Base-by-base conservation (phyloP, 2,113 vertebrate genomes). In the Gadus macrocephalus region DNA sequence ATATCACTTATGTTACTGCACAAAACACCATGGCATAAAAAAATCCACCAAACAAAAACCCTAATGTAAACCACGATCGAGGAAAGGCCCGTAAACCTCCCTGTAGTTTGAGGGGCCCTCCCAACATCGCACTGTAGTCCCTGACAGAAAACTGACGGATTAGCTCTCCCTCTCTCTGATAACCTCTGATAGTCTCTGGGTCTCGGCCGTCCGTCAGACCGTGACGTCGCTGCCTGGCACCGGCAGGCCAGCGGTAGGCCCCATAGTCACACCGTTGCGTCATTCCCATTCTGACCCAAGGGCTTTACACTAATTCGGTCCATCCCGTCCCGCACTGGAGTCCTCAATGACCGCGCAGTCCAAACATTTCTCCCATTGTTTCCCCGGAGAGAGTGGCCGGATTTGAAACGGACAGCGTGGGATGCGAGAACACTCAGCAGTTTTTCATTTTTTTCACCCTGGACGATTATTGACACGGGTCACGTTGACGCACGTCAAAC, bases 341-440 rank as follows among this genome's bases (percentile, higher is more conserved):
- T 63, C 9, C 77, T 90, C 88, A 91, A 88, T 89, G 83, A 82
- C 75, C 77, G 68, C 64, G 76, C 81, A 81, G 78, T 78, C 80
- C 81, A 82, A 88, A 86, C 80, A 89, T 86, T 88, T 88, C 76
- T 81, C 76, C 81, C 78, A 78, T 90, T 90, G 86, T 90, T 89
- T 74, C 79, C 77, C n/a, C 11, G 56, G 53, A n/a, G 80, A 85
- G 74, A 84, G 84, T 74, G 67, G 74, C 71, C 20, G 85, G 87
- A 88, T 91, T 89, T 85, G 69, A 84, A 81, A 78, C 72, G 78
- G 77, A 67, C 64, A 70, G 70, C 77, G 2, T 20, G 71, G 64
- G 66, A 78, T 69, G 66, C 72, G 73, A 77, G 81, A 79, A 85
- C 71, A 77, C 83, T 88, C 86, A 89, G 89, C 88, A 87, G 79